Percentiles rank a stretch among this genome's conserved stretches.
Conservation (phyloP, 2,888 invertebrate genomes). For the Halictus ligatus region DNA sequence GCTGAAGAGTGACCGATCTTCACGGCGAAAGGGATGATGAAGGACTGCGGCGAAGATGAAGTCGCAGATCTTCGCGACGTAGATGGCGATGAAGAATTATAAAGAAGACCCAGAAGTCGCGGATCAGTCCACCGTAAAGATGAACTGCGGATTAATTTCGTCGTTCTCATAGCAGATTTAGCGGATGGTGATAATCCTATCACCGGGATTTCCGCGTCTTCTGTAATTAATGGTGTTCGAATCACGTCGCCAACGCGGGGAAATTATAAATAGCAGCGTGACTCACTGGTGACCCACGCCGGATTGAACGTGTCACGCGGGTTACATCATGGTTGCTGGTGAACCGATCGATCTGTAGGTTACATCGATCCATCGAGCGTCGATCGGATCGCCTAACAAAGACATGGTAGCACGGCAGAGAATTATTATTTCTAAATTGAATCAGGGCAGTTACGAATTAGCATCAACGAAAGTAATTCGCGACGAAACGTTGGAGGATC, state of each 20-base stretch:
- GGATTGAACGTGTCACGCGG: slow-evolving; percentile 27
- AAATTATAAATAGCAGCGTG: slow-evolving; percentile 31
- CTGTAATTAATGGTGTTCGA: slow-evolving; percentile 1
- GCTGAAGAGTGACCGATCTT: not conserved
- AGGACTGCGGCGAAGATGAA: not conserved
- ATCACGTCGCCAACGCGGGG: not conserved
- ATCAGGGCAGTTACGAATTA: not conserved
- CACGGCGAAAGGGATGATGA: not conserved
- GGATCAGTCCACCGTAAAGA: not conserved
- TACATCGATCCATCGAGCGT: not conserved
- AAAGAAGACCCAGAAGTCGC: not conserved
- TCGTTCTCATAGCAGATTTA: not conserved
- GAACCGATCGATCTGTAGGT: slow-evolving; percentile 1
- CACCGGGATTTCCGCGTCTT: not conserved
- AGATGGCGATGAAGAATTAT: not conserved
- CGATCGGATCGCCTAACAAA: not conserved
- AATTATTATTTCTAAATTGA: not conserved
- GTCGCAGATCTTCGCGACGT: not conserved
- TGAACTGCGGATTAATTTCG: not conserved
- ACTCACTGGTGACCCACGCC: slow-evolving; percentile 12
- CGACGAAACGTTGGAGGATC: too few relatives aligned
- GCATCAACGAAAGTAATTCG: too few relatives aligned
- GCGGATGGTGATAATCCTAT: not conserved
- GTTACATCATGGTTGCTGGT: slow-evolving; percentile 11
- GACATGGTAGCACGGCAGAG: not conserved